Conservation (phyloP, 2,797 vertebrate species). For the Oreortyx pictus region DNA sequence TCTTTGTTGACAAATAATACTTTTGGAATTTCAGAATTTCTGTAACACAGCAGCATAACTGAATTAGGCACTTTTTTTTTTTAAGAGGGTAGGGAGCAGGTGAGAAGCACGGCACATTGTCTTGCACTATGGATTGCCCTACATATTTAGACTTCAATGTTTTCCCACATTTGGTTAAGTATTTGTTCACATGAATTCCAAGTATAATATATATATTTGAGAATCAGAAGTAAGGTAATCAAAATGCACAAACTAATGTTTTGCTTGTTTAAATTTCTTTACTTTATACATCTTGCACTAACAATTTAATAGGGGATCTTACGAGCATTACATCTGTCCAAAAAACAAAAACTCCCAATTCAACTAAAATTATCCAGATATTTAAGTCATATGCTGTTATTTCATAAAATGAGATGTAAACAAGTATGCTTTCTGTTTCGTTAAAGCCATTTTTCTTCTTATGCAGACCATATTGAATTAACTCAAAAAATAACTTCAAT, state of each 20-base stretch:
- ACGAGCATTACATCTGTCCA: not conserved
- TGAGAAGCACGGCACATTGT: not conserved
- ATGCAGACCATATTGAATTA: not conserved
- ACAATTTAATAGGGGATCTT: not conserved
- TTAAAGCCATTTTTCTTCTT: not conserved
- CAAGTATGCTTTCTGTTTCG: not conserved
- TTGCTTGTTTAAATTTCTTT: not conserved
- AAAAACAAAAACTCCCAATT: not conserved
- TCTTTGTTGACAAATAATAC: not conserved
- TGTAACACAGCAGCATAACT: not conserved
- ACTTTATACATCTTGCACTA: not conserved
- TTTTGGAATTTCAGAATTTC: not conserved
- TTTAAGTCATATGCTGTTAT: not conserved
- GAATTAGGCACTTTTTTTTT: not conserved
- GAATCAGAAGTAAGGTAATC: not conserved
- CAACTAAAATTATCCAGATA: not conserved
- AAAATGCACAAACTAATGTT: not conserved
- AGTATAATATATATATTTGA: not conserved
- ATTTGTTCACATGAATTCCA: not conserved
- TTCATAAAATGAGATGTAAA: not conserved
- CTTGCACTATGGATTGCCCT: rapidly evolving
- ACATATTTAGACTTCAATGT: not conserved
- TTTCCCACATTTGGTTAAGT: not conserved
- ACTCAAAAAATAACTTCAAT: not conserved
- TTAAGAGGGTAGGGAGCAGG: rapidly evolving